phyloP scores from a whole-genome alignment of 1,140 invertebrate species.

The Aphidius ervi region DNA sequence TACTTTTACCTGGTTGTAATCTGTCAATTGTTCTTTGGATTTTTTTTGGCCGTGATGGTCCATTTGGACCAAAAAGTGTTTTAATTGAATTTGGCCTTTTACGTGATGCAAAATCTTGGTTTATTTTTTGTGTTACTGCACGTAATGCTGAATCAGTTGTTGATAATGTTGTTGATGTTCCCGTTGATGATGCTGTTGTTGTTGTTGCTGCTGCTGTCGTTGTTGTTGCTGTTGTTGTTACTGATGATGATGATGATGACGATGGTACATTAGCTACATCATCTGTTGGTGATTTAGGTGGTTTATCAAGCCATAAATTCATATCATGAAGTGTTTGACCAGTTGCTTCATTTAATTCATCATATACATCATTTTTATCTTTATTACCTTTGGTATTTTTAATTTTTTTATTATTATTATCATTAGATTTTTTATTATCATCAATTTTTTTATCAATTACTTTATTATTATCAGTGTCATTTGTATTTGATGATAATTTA shows the following conservation, averaged over 20 bases:
- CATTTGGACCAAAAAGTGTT: conserved; percentile 41
- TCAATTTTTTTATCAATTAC: conserved; percentile 29
- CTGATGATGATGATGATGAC: no score
- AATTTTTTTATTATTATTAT: conserved; percentile 30
- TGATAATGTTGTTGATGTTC: conserved; percentile 13
- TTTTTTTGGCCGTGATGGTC: conserved; percentile 62
- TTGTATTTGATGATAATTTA: conserved; percentile 29
- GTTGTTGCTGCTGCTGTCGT: no score
- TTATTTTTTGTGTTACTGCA: conserved; percentile 29
- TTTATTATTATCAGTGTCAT: conserved; percentile 35
- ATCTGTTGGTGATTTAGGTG: conserved; percentile 60
- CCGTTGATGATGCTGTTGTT: no score
- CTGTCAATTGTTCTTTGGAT: conserved; percentile 77
- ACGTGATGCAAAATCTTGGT: conserved; percentile 17
- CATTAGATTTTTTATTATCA: conserved; percentile 41
- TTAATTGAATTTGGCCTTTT: conserved; percentile 43
- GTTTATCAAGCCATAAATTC: conserved; percentile 82
- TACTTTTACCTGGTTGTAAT: conserved; percentile 77
- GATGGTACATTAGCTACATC: no score
- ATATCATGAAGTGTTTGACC: conserved; percentile 84
- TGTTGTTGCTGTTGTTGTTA: no score
- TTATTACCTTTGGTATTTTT: conserved; percentile 33
- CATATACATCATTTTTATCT: conserved; percentile 59
- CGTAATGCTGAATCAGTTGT: conserved; percentile 33
- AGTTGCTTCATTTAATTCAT: conserved; percentile 71